phyloP scores from a whole-genome alignment of 1,140 invertebrate species.

The Potamilus streckersoni region DNA sequence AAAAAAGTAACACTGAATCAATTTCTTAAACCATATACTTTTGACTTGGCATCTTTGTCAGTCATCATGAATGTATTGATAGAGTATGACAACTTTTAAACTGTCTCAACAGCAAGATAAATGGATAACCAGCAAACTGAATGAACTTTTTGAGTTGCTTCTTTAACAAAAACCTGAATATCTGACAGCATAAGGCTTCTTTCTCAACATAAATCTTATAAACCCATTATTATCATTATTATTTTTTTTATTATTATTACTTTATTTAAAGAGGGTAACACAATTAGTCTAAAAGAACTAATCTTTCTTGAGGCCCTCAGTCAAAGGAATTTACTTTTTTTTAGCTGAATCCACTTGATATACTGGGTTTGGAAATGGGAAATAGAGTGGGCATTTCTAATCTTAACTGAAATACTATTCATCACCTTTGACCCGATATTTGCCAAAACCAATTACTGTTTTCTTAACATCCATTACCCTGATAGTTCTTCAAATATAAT shows the following conservation, averaged over 20 bases:
- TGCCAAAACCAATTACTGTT: neutral
- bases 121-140: neutral
- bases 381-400: too few relatives aligned
- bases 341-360: too few relatives aligned
- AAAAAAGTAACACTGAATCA: neutral
- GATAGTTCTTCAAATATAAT: too few relatives aligned
- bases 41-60: neutral
- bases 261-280: too few relatives aligned
- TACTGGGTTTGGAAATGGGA: too few relatives aligned
- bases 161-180: neutral
- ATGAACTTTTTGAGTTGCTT: neutral
- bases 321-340: too few relatives aligned
- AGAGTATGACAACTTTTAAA: neutral
- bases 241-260: too few relatives aligned
- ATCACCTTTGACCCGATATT: neutral
- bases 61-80: neutral
- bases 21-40: neutral
- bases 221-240: too few relatives aligned
- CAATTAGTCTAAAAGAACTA: too few relatives aligned
- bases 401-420: too few relatives aligned
- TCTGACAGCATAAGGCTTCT: neutral
- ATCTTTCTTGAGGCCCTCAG: too few relatives aligned
- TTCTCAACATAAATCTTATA: neutral
- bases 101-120: slow-evolving; percentile 1
- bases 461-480: too few relatives aligned